Conservation (phyloP, 2,113 vertebrate species). For the Buteo buteo region DNA sequence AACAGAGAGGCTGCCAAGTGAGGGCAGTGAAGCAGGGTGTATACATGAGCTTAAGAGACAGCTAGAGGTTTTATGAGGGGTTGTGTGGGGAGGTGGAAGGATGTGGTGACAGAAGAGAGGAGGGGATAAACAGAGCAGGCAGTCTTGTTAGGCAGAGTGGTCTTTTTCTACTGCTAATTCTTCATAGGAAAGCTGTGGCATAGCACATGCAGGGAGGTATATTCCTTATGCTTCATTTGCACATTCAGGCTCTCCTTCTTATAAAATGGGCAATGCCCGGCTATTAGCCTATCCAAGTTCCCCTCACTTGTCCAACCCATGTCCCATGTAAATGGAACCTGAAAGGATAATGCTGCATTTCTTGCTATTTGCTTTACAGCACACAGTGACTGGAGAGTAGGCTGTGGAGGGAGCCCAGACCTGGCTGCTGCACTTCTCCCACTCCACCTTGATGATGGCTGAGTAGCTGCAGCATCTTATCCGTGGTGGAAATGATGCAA, state of each 20-base stretch:
- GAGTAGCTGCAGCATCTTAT: neutral
- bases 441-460: neutral
- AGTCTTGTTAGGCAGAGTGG: neutral
- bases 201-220: neutral
- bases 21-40: neutral
- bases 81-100: neutral
- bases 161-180: neutral
- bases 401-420: neutral
- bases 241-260: neutral
- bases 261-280: neutral
- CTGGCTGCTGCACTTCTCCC: neutral
- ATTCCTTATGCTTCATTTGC: neutral
- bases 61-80: neutral
- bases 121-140: neutral
- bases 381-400: neutral
- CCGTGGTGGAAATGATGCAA: neutral
- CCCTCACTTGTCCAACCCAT: neutral
- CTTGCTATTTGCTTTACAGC: neutral
- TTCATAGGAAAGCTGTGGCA: neutral
- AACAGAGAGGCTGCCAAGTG: neutral
- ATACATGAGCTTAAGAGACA: neutral
- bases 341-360: neutral
- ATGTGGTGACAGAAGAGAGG: neutral
- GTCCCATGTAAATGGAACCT: neutral
- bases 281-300: neutral